phyloP scores from a whole-genome alignment of 2,888 invertebrate species.

The Agrotis puta region DNA sequence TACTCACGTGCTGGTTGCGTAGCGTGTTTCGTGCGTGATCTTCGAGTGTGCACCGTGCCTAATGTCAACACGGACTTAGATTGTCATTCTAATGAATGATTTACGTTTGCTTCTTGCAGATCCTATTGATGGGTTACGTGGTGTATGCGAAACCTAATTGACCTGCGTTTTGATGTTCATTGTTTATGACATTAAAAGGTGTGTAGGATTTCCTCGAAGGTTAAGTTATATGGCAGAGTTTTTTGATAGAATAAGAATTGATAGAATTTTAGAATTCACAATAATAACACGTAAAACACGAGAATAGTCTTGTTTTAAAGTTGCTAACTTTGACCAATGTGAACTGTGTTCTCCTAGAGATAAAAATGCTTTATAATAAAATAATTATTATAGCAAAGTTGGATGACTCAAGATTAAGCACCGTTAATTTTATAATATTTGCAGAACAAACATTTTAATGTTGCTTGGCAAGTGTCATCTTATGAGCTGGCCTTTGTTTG shows the following conservation, averaged over 20 bases:
- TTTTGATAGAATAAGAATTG: too few species aligned
- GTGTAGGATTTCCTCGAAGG: too few species aligned
- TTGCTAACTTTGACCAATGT: background rate
- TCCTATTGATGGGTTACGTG: background rate
- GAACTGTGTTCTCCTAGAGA: background rate
- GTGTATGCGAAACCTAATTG: background rate
- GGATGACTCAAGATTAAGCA: background rate
- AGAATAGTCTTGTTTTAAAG: background rate
- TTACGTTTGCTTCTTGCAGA: background rate
- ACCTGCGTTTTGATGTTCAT: background rate
- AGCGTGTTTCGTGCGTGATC: conserved; percentile 48
- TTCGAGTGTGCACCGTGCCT: conserved; percentile 53
- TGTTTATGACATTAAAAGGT: background rate
- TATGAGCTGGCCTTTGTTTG: background rate
- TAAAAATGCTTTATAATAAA: background rate
- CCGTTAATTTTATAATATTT: conserved; percentile 2
- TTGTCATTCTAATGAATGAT: conserved; percentile 50
- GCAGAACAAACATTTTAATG: background rate
- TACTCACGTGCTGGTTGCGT: conserved; percentile 60
- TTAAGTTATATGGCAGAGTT: too few species aligned
- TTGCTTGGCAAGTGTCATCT: background rate
- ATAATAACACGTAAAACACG: background rate
- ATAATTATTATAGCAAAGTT: background rate
- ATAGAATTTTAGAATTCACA: too few species aligned
- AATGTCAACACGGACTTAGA: conserved; percentile 42